phyloP scores from a whole-genome alignment of 2,888 invertebrate genomes.

The Dascillus cervinus region DNA sequence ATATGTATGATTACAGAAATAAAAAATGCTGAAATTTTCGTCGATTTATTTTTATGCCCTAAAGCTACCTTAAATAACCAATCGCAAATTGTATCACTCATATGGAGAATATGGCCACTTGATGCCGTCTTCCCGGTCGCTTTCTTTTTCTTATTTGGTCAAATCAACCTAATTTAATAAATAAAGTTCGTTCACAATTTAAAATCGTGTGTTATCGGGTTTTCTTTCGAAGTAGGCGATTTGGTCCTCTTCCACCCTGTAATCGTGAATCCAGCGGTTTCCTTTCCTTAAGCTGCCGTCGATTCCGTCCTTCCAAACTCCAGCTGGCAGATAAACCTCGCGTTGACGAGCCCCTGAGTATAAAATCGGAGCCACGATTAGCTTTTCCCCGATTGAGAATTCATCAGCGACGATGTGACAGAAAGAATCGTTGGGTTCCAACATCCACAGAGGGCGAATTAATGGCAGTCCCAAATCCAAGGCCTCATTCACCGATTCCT shows the following conservation, averaged over 20 bases:
- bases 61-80: too few relatives aligned
- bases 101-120: neutral
- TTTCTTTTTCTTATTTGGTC: too few relatives aligned
- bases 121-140: too few relatives aligned
- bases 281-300: slow-evolving; percentile 81
- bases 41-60: too few relatives aligned
- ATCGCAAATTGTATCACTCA: too few relatives aligned
- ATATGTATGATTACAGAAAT: slow-evolving; percentile 44
- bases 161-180: too few relatives aligned
- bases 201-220: slow-evolving; percentile 77
- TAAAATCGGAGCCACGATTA: slow-evolving; percentile 85
- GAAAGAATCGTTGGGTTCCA: slow-evolving; percentile 70
- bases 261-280: slow-evolving; percentile 84
- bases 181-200: slow-evolving; percentile 23
- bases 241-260: slow-evolving; percentile 69
- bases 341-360: slow-evolving; percentile 60
- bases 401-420: slow-evolving; percentile 74
- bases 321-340: slow-evolving; percentile 84
- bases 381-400: slow-evolving; percentile 82
- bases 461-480: slow-evolving; percentile 76
- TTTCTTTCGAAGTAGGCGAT: slow-evolving; percentile 78
- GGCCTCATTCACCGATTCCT: slow-evolving; percentile 70
- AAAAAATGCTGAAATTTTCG: too few relatives aligned
- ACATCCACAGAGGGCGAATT: slow-evolving; percentile 85
- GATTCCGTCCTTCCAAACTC: slow-evolving; percentile 89